These are phyloP conservation scores for Drosophila kanekoi DNA, from an alignment of 2,888 invertebrate genomes.

Conservation along the genomic window DNA sequence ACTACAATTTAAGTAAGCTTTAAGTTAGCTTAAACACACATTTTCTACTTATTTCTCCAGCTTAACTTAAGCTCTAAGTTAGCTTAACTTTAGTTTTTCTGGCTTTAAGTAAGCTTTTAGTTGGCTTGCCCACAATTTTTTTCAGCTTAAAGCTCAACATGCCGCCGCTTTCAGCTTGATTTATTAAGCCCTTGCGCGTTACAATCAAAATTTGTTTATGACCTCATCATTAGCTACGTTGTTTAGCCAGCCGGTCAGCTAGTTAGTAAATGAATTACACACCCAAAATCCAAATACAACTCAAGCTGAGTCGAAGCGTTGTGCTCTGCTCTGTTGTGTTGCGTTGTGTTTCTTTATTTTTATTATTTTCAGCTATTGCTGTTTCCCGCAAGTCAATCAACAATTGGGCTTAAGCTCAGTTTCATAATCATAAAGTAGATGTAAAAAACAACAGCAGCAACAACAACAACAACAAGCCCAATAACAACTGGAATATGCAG, in stretches of 20 bases:
- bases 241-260: conserved; percentile 11
- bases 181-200: conserved; percentile 27
- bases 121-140: conserved; percentile 1
- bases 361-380: too few species aligned
- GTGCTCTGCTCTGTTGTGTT: conserved; percentile 29
- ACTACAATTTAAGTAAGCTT: neutral
- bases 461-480: neutral
- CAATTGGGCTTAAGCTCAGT: conserved; percentile 55
- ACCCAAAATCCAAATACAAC: conserved; percentile 17
- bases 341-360: too few species aligned
- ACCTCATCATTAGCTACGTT: conserved; percentile 39
- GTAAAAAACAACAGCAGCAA: neutral
- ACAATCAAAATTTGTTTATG: conserved; percentile 32
- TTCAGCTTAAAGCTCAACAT: neutral
- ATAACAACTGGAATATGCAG: conserved; percentile 2
- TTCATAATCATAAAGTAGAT: conserved; percentile 45
- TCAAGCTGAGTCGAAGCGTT: conserved; percentile 24
- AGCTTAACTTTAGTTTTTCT: too few species aligned
- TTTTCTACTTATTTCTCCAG: neutral
- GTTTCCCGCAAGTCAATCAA: conserved; percentile 55
- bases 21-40: too few species aligned
- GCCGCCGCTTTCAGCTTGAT: neutral
- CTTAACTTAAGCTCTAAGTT: too few species aligned
- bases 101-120: neutral
- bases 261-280: conserved; percentile 35